Conservation (phyloP, 2,113 vertebrate genomes). For the Acrocephalus arundinaceus region DNA sequence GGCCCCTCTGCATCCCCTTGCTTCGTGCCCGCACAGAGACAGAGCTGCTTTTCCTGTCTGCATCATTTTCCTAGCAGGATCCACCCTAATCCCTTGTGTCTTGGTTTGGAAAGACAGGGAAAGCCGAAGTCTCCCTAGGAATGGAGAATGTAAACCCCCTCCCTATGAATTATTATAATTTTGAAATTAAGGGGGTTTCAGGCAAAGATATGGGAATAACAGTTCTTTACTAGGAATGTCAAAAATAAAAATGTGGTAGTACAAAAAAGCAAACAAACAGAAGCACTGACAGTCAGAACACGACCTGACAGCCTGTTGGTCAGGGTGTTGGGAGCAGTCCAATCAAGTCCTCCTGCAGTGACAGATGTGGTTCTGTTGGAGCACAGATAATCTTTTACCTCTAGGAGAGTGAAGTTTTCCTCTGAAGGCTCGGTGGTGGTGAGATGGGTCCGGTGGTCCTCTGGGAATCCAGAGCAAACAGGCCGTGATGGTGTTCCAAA, state of each 20-base stretch:
- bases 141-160: neutral
- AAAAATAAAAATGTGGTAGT: neutral
- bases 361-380: neutral
- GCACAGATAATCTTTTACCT: neutral
- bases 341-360: neutral
- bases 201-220: neutral
- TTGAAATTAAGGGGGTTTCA: too few species aligned
- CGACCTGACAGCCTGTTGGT: neutral
- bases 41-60: neutral
- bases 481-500: neutral
- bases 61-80: neutral
- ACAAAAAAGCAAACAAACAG: neutral
- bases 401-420: neutral
- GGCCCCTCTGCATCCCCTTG: neutral
- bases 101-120: neutral
- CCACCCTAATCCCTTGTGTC: neutral
- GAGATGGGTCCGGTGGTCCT: neutral
- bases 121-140: neutral
- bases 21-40: accelerated
- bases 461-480: neutral
- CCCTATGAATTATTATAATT: too few species aligned
- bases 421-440: neutral
- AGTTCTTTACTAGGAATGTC: neutral
- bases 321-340: neutral
- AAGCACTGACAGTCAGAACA: neutral